phyloP scores from a whole-genome alignment of 2,113 vertebrate species.

The Muscicapa adusta region DNA sequence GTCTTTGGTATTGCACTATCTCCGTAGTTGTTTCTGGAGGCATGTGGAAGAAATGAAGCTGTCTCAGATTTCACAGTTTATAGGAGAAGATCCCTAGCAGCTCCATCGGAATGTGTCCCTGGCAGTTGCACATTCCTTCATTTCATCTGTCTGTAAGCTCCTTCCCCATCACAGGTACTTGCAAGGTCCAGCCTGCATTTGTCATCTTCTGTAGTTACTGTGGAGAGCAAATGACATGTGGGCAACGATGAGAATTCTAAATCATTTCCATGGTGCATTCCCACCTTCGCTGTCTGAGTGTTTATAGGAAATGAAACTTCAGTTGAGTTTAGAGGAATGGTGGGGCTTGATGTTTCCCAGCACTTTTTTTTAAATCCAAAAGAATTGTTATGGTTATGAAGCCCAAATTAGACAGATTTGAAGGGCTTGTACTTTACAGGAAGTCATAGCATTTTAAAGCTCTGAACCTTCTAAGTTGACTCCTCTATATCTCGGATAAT shows the following conservation, averaged over 20 bases:
- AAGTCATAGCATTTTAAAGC: neutral
- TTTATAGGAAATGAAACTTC: neutral
- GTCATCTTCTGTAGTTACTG: neutral
- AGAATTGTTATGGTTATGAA: neutral
- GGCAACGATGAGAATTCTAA: neutral
- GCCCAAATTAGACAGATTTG: neutral
- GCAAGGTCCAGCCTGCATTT: neutral
- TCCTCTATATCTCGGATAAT: neutral
- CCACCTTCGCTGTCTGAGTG: fast-evolving
- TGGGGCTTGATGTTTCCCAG: neutral
- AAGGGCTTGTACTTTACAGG: neutral
- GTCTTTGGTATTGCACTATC: neutral
- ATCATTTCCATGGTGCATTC: neutral
- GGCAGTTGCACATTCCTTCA: neutral
- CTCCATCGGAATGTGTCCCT: fast-evolving
- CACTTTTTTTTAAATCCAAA: neutral
- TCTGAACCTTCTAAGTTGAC: neutral
- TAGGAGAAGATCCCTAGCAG: neutral
- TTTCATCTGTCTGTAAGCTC: neutral
- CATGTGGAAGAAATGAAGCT: neutral
- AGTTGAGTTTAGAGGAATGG: neutral
- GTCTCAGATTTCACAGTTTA: neutral
- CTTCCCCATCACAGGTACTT: neutral
- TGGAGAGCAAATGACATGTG: neutral
- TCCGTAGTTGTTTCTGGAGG: neutral